These are phyloP conservation scores for Gnathonemus echidnorhynchus DNA, from an alignment of 2,113 vertebrate genomes.

Conservation along the genomic window DNA sequence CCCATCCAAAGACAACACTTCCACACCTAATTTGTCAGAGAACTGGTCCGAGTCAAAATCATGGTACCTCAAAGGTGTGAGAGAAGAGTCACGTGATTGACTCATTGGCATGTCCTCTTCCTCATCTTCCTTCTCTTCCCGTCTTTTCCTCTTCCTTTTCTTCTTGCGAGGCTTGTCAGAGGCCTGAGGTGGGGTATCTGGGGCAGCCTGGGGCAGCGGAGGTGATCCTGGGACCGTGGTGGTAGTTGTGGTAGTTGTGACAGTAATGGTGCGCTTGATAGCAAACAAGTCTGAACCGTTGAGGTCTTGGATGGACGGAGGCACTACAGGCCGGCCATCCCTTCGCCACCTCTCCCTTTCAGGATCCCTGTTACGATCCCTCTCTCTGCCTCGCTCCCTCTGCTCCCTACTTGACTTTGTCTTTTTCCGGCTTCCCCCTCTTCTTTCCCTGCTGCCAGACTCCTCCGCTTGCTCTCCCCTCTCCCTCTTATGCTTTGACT, in stretches of 20 bases:
- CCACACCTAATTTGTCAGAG: constrained; percentile 56
- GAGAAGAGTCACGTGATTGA: constrained; percentile 41
- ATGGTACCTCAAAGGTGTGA: constrained; percentile 48
- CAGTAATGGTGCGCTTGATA: constrained; percentile 90
- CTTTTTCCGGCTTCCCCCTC: constrained; percentile 34
- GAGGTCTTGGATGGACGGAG: constrained; percentile 85
- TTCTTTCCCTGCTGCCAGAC: constrained; percentile 55
- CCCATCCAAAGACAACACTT: constrained; percentile 62
- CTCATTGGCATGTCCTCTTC: constrained; percentile 54
- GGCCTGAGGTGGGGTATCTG: constrained; percentile 46
- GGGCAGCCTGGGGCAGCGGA: constrained; percentile 47
- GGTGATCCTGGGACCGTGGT: constrained; percentile 62
- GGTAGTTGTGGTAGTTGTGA: constrained; percentile 61
- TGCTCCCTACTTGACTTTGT: constrained; percentile 12
- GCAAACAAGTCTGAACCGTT: constrained; percentile 84
- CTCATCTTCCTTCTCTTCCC: constrained; percentile 43
- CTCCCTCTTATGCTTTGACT: constrained; percentile 35
- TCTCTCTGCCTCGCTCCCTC: constrained; percentile 31
- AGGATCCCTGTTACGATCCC: constrained; percentile 46
- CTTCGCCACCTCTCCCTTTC: constrained; percentile 51
- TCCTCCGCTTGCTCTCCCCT: constrained; percentile 47
- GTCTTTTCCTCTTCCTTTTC: constrained; percentile 59
- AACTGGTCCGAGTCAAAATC: constrained; percentile 58
- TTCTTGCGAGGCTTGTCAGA: constrained; percentile 61
- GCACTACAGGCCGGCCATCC: constrained; percentile 73